These are phyloP conservation scores for Tapera naevia DNA, from an alignment of 2,797 vertebrate genomes.

Conservation along the genomic window DNA sequence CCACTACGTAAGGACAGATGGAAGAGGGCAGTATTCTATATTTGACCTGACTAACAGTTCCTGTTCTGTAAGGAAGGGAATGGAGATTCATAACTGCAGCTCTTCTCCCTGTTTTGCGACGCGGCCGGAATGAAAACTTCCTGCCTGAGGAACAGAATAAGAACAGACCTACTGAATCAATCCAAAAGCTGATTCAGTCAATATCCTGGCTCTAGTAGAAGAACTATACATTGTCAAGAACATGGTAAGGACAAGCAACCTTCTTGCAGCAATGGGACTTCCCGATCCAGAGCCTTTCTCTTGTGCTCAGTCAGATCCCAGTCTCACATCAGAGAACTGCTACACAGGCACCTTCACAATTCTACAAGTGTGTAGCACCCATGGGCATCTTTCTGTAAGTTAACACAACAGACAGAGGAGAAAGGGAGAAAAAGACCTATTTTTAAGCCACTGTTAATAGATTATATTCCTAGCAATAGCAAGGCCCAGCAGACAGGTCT, in stretches of 20 bases:
- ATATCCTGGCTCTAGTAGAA: neutral
- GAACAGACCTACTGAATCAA: neutral
- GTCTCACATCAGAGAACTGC: neutral
- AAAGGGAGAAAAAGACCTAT: neutral
- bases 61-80: neutral
- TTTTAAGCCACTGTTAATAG: neutral
- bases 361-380: neutral
- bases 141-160: neutral
- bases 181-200: neutral
- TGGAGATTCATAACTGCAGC: neutral
- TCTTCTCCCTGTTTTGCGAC: neutral
- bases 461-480: neutral
- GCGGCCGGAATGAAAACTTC: neutral
- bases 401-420: neutral
- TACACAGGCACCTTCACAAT: neutral
- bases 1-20: neutral
- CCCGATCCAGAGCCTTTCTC: neutral
- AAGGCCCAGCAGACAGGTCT: neutral
- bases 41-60: neutral
- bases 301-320: neutral
- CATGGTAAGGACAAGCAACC: accelerated
- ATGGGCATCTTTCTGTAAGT: neutral
- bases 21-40: accelerated
- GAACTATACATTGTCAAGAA: neutral
- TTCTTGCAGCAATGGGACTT: neutral